Percentiles rank a stretch among this genome's conserved stretches.
phyloP scores from a whole-genome alignment of 1,140 invertebrate genomes.

The Caenorhabditis brenneri region DNA sequence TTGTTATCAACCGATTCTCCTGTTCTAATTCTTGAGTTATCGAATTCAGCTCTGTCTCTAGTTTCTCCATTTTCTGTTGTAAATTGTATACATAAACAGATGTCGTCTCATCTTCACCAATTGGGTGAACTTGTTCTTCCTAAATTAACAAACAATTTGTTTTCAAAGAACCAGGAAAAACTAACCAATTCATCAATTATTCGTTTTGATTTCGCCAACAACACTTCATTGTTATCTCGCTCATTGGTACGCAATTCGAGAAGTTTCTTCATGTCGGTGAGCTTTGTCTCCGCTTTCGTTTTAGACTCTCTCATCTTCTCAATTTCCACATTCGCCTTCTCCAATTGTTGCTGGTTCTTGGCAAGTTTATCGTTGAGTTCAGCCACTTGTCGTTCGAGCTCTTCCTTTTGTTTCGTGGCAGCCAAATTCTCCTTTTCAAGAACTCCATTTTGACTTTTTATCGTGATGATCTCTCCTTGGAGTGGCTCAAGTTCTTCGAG shows the following conservation, averaged over 20 bases:
- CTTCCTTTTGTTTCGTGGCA: neutral
- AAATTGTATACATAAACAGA: conserved; percentile 14
- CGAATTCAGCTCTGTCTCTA: neutral
- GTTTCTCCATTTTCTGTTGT: neutral
- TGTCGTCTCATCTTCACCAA: neutral
- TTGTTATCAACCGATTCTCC: conserved; percentile 23
- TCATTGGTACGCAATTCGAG: neutral
- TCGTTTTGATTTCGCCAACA: neutral
- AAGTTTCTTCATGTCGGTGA: neutral
- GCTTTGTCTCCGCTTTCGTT: neutral
- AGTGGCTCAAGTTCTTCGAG: conserved; percentile 2
- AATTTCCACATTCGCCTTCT: neutral
- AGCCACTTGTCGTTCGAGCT: neutral
- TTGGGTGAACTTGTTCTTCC: neutral
- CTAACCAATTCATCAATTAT: conserved; percentile 8
- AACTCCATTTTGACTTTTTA: conserved; percentile 10
- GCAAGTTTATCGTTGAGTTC: neutral
- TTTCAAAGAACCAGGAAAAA: neutral
- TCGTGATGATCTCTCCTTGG: neutral
- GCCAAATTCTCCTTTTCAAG: neutral
- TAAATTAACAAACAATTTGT: neutral
- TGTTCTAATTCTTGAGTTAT: neutral
- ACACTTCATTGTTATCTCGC: neutral
- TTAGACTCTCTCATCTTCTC: conserved; percentile 11
- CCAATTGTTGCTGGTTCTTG: neutral